These are phyloP conservation scores for Lithophane socia DNA, from an alignment of 2,888 invertebrate species.

Conservation along the genomic window DNA sequence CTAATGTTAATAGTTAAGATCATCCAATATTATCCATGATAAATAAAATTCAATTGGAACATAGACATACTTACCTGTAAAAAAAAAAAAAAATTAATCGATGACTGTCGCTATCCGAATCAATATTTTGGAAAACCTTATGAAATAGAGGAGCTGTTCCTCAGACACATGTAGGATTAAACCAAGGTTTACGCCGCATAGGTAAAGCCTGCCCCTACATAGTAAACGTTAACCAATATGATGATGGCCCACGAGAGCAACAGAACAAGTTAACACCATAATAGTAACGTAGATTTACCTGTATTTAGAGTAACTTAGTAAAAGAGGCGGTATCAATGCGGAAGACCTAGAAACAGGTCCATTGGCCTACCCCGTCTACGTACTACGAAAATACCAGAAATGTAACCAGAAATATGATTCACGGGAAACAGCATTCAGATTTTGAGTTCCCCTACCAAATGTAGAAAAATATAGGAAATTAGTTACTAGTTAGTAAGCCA, in stretches of 20 bases:
- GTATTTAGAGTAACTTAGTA: slow-evolving; percentile 18
- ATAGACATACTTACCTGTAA: too few species aligned
- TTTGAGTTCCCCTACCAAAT: neutral
- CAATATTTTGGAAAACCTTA: too few species aligned
- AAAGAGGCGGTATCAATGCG: neutral
- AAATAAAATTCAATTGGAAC: neutral
- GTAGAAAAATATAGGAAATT: neutral
- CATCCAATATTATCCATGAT: neutral
- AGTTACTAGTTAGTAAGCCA: neutral
- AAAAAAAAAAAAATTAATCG: too few species aligned
- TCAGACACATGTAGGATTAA: too few species aligned
- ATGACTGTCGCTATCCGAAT: too few species aligned
- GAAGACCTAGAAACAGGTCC: slow-evolving; percentile 2
- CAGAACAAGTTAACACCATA: slow-evolving; percentile 17
- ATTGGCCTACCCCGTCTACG: neutral
- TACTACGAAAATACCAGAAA: neutral
- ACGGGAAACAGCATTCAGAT: neutral
- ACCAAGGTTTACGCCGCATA: too few species aligned
- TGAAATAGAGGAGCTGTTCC: too few species aligned
- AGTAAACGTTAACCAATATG: neutral
- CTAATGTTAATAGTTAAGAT: neutral
- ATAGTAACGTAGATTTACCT: slow-evolving; percentile 3
- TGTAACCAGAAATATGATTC: neutral
- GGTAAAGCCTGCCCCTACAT: too few species aligned
- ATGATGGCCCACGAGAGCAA: neutral